Conservation (phyloP, 35 echinoderm and acorn worm species). For the Nesometra sesokonis region DNA sequence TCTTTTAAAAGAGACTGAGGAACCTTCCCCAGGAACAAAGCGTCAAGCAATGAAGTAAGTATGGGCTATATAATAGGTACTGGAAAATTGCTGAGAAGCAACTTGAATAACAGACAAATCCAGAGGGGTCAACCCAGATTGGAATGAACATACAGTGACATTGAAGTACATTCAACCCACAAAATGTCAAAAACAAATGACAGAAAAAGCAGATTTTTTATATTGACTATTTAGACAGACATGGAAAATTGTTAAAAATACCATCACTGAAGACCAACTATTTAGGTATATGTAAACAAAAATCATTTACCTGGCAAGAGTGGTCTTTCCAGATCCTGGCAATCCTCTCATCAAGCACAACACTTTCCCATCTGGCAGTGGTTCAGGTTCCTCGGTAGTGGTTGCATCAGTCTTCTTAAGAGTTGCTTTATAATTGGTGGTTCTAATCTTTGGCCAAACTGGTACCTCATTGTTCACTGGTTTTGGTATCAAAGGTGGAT, state of each 20-base stretch:
- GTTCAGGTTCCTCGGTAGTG: neutral
- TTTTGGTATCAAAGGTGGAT: neutral
- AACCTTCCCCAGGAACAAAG: no score
- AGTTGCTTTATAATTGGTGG: neutral
- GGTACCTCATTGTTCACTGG: neutral
- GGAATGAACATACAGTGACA: no score
- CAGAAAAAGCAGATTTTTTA: no score
- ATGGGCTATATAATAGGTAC: no score
- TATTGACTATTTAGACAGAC: neutral
- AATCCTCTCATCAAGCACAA: slow-evolving; percentile 82
- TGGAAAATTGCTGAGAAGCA: no score
- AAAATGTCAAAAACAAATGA: no score
- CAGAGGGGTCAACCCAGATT: no score
- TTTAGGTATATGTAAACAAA: neutral
- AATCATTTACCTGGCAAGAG: slow-evolving; percentile 69
- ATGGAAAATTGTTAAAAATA: neutral
- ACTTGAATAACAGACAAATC: no score
- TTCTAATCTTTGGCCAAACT: neutral
- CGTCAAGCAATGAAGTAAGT: no score
- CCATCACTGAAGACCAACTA: neutral
- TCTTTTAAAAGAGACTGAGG: no score
- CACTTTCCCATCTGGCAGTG: slow-evolving; percentile 64
- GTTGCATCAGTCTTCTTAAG: neutral
- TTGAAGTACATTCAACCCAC: no score
- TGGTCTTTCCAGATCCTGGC: slow-evolving; percentile 82